phyloP scores from a whole-genome alignment of 1,140 invertebrate species.

The Scaptomyza graminum region DNA sequence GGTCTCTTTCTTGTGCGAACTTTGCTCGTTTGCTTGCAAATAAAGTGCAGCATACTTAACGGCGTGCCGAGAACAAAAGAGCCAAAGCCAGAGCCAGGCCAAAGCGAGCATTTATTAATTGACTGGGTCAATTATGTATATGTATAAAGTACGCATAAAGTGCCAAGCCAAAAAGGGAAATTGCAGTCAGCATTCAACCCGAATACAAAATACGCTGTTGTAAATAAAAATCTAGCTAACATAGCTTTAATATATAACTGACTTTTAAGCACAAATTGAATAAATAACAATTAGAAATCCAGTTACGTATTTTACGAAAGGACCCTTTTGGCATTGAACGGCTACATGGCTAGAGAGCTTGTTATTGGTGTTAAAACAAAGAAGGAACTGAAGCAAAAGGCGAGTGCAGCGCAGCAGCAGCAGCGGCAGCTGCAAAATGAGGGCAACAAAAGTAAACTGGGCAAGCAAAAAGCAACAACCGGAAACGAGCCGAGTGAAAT shows the following conservation, averaged over 20 bases:
- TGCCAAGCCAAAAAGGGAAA: not conserved
- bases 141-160: constrained; percentile 10
- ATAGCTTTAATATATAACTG: too few relatives aligned
- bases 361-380: constrained; percentile 2
- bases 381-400: not conserved
- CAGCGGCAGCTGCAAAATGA: constrained; percentile 25
- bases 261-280: too few relatives aligned
- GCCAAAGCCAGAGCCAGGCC: constrained; percentile 31
- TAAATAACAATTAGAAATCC: too few relatives aligned
- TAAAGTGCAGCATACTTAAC: constrained; percentile 53
- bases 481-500: constrained; percentile 44
- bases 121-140: constrained; percentile 60
- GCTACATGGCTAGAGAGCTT: not conserved
- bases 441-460: constrained; percentile 34
- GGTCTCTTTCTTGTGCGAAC: constrained; percentile 9
- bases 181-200: not conserved
- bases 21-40: constrained; percentile 49
- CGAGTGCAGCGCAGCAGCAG: constrained; percentile 23
- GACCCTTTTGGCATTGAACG: too few relatives aligned
- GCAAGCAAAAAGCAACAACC: constrained; percentile 26
- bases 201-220: not conserved
- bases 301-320: too few relatives aligned
- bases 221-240: not conserved
- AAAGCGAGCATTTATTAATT: constrained; percentile 66
- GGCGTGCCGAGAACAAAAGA: constrained; percentile 37